Conservation (phyloP, 2,888 invertebrate species). For the Pachycephus smyrnensis region DNA sequence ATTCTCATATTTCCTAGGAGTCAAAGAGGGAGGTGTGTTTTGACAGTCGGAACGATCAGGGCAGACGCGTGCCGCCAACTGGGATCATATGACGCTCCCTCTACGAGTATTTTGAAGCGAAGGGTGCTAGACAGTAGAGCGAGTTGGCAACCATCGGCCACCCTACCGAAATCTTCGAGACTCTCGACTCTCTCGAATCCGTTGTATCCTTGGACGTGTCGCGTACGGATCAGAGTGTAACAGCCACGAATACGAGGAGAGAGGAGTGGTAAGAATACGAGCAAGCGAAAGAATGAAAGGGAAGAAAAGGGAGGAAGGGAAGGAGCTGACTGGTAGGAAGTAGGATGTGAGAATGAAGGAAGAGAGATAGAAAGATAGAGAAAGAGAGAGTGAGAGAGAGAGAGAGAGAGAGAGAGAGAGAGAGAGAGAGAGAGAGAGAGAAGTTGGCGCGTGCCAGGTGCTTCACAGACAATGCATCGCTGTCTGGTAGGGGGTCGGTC, state of each 20-base stretch:
- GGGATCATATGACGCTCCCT: slow-evolving; percentile 34
- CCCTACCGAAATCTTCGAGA: too few species aligned
- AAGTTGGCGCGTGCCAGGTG: slow-evolving; percentile 65
- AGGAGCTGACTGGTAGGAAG: not conserved
- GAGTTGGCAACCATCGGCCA: too few species aligned
- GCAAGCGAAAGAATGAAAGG: too few species aligned
- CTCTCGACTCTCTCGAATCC: too few species aligned
- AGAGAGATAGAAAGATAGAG: slow-evolving; percentile 21
- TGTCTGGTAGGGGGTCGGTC: slow-evolving; percentile 45
- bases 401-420: slow-evolving; percentile 3
- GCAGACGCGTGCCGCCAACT: slow-evolving; percentile 41
- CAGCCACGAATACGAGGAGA: slow-evolving; percentile 5
- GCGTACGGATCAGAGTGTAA: too few species aligned
- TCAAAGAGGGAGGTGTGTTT: slow-evolving; percentile 34
- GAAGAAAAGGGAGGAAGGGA: slow-evolving; percentile 24
- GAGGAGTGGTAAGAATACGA: too few species aligned
- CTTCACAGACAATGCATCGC: slow-evolving; percentile 60
- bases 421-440: slow-evolving; percentile 40
- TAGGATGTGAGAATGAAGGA: slow-evolving; percentile 2
- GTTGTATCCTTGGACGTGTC: too few species aligned
- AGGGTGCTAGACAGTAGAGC: too few species aligned
- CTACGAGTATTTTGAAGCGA: too few species aligned
- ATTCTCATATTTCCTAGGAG: too few species aligned
- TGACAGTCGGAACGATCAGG: slow-evolving; percentile 37
- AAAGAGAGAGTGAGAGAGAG: slow-evolving; percentile 4